A percentile compares a stretch with the other conserved stretches of the same genome.
Conservation (phyloP, 2,797 vertebrate species). For the Sebastes diploproa region DNA sequence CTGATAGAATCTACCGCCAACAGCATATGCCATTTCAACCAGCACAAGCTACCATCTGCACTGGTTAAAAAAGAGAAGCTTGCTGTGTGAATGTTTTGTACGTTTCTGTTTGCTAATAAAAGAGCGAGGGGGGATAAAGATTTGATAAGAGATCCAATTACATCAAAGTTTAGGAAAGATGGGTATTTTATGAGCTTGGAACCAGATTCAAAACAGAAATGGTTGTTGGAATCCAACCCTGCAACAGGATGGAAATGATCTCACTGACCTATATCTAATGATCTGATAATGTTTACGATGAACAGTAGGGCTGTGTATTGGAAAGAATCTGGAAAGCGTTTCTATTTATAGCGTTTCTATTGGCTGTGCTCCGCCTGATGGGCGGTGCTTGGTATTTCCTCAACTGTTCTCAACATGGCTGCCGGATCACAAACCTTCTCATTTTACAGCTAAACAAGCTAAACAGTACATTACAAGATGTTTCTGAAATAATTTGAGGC, state of each 20-base stretch:
- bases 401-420: too few relatives aligned
- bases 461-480: too few relatives aligned
- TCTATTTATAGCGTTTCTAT: too few relatives aligned
- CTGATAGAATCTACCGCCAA: neutral
- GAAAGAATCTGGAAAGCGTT: too few relatives aligned
- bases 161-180: neutral
- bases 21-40: neutral
- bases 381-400: too few relatives aligned
- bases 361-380: too few relatives aligned
- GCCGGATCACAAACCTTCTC: too few relatives aligned
- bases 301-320: neutral
- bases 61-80: neutral
- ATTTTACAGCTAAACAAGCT: too few relatives aligned
- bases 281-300: neutral
- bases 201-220: neutral
- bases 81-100: neutral
- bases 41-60: neutral
- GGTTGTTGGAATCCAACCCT: neutral
- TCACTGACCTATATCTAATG: neutral
- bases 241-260: neutral
- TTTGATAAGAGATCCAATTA: neutral
- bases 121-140: neutral
- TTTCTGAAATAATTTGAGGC: too few relatives aligned
- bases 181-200: neutral
- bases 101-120: neutral